These are phyloP conservation scores for Paratilapia polleni DNA, from an alignment of 2,113 vertebrate species.

Conservation along the genomic window DNA sequence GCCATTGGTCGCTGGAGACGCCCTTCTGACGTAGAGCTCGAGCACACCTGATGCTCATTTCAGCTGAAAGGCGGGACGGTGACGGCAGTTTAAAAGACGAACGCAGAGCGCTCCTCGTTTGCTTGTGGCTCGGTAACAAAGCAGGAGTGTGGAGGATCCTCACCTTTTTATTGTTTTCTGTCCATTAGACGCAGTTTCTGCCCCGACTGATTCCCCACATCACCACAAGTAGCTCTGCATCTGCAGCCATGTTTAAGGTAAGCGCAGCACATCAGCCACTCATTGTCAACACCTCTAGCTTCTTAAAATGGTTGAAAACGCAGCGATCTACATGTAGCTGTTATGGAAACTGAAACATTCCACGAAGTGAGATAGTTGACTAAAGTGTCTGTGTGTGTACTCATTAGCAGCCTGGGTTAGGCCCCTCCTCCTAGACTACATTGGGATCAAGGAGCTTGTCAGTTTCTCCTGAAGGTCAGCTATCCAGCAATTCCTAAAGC, in stretches of 20 bases:
- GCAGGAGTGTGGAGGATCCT: background rate
- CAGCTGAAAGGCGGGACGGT: constrained; percentile 32
- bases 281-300: too few relatives aligned
- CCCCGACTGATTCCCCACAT: fast-evolving
- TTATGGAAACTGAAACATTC: background rate
- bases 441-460: background rate
- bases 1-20: background rate
- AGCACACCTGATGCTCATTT: constrained; percentile 75
- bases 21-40: background rate
- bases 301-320: too few relatives aligned
- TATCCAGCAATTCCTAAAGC: fast-evolving
- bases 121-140: background rate
- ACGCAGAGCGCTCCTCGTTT: fast-evolving
- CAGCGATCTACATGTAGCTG: too few relatives aligned
- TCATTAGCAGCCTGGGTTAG: too few relatives aligned
- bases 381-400: too few relatives aligned
- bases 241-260: constrained; percentile 69
- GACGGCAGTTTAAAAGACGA: constrained; percentile 51
- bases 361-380: too few relatives aligned
- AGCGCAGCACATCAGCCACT: background rate
- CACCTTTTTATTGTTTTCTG: background rate
- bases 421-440: too few relatives aligned
- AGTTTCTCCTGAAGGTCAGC: background rate
- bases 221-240: fast-evolving
- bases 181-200: background rate